Evolutionary conservation across 2,797 vertebrate species (phyloP).

Genomic region (Ficedula albicollis): DNA sequence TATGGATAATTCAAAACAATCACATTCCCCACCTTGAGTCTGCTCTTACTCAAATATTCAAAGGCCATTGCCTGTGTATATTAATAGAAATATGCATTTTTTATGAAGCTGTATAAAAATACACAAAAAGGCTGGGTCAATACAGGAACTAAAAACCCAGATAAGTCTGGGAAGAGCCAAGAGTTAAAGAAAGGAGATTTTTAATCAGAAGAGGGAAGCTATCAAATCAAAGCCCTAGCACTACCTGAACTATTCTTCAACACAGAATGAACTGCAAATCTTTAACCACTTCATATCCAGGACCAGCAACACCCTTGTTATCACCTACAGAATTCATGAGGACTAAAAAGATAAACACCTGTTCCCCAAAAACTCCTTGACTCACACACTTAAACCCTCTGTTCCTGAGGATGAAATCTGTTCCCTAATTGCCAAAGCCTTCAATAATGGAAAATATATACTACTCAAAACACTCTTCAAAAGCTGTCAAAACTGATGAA

Average conservation of each 20-base stretch:
- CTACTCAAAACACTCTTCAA: background rate
- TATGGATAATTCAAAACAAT: background rate
- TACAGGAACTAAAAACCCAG: background rate
- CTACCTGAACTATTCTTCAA: background rate
- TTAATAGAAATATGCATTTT: background rate
- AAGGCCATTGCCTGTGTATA: background rate
- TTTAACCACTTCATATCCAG: background rate
- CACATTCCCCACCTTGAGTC: background rate
- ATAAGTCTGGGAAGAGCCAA: background rate
- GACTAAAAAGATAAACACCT: background rate
- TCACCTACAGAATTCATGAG: background rate
- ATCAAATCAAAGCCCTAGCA: background rate
- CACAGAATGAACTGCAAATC: background rate
- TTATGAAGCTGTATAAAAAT: background rate
- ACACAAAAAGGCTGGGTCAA: background rate
- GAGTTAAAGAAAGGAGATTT: background rate
- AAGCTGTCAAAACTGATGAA: background rate
- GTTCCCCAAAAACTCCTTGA: background rate
- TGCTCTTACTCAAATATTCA: background rate
- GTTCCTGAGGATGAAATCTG: background rate
- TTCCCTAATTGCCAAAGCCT: background rate
- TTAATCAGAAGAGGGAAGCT: background rate
- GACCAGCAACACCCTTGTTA: background rate
- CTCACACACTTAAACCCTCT: background rate
- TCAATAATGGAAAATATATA: background rate